A percentile compares a stretch with the other conserved stretches of the same genome.
Conservation (phyloP, 2,888 invertebrate species). For the Pilophorus perplexus region DNA sequence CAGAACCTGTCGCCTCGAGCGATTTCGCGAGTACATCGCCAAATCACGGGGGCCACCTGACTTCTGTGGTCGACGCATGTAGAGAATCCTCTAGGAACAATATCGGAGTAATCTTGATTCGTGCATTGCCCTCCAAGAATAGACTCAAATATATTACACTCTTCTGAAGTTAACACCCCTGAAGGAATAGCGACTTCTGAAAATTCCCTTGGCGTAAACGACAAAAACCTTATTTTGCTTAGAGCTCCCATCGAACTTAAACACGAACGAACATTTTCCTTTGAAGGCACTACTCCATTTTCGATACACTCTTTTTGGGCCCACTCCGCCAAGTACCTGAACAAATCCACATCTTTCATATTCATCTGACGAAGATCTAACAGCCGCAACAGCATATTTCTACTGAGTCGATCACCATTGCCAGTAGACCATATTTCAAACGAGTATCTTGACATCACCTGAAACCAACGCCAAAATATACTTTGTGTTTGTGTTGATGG, state of each 20-base stretch:
- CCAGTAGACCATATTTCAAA: constrained; percentile 57
- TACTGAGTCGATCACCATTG: constrained; percentile 55
- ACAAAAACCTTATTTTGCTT: constrained; percentile 55
- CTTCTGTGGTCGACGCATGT: constrained; percentile 50
- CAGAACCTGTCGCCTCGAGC: constrained; percentile 42
- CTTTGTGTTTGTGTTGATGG: too few relatives aligned
- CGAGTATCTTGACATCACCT: constrained; percentile 59
- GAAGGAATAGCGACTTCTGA: constrained; percentile 52
- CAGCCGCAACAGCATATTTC: constrained; percentile 56
- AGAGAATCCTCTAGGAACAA: constrained; percentile 50
- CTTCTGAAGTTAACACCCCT: constrained; percentile 54
- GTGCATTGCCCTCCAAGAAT: background rate
- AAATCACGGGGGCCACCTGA: constrained; percentile 53
- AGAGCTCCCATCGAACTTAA: constrained; percentile 55
- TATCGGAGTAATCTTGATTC: constrained; percentile 43
- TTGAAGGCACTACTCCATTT: constrained; percentile 53
- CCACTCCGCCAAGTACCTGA: constrained; percentile 60
- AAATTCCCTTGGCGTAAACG: constrained; percentile 53
- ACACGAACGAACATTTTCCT: constrained; percentile 55
- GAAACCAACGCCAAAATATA: too few relatives aligned
- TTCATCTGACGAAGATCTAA: constrained; percentile 57
- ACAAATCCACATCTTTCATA: constrained; percentile 58
- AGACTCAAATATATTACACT: constrained; percentile 47
- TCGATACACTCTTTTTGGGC: constrained; percentile 57
- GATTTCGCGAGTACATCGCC: constrained; percentile 51